Percentiles rank a stretch among this genome's conserved stretches.
Evolutionary conservation across 2,797 vertebrate species (phyloP).

Genomic region (Hypotaenidia philippensis): DNA sequence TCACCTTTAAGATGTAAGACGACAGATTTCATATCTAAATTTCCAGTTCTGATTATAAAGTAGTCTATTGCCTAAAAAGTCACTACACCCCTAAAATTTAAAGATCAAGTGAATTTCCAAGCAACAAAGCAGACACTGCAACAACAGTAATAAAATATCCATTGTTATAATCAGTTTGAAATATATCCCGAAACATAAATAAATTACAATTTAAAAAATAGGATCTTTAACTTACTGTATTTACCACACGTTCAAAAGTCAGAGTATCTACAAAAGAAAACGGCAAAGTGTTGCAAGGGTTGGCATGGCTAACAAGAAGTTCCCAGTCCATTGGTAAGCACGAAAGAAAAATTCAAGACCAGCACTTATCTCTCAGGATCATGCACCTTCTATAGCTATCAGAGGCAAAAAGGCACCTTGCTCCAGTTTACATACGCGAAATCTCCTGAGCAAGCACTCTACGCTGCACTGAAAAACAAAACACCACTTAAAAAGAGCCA

Average conservation of each 20-base stretch:
- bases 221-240: slow-evolving; percentile 58
- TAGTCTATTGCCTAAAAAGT: neutral
- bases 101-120: neutral
- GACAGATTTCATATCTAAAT: neutral
- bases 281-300: neutral
- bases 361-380: slow-evolving; percentile 37
- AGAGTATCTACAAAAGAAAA: neutral
- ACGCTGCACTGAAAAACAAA: slow-evolving; percentile 17
- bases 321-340: neutral
- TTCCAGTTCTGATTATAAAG: neutral
- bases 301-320: neutral
- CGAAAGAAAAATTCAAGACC: neutral
- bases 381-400: neutral
- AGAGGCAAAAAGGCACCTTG: slow-evolving; percentile 60
- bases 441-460: slow-evolving; percentile 30
- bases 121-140: neutral
- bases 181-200: neutral
- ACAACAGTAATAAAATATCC: neutral
- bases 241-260: neutral
- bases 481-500: neutral
- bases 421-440: neutral
- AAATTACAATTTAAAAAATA: neutral
- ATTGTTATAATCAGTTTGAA: neutral
- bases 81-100: neutral
- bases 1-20: neutral